A percentile compares a stretch with the other conserved stretches of the same genome.
phyloP scores from a whole-genome alignment of 2,113 vertebrate species.

The Pseudorhombus dupliciocellatus region DNA sequence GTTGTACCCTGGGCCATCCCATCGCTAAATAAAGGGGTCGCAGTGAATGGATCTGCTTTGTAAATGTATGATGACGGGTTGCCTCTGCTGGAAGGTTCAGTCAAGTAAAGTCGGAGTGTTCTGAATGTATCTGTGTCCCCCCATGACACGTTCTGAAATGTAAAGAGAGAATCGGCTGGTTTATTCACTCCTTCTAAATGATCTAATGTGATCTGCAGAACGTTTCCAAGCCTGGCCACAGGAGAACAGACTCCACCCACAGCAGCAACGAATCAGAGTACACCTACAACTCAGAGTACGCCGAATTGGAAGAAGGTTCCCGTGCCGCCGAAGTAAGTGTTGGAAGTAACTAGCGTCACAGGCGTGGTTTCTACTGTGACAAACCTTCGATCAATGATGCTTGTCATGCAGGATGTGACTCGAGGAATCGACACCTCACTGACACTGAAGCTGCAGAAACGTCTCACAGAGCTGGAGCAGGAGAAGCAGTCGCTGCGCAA shows the following conservation, averaged over 20 bases:
- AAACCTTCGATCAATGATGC: neutral
- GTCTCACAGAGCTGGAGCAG: slow-evolving; percentile 94
- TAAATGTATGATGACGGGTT: too few relatives aligned
- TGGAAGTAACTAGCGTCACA: neutral
- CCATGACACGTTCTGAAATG: neutral
- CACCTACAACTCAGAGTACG: slow-evolving; percentile 93
- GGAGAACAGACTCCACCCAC: slow-evolving; percentile 95
- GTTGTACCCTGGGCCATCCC: too few relatives aligned
- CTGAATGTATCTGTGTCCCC: neutral
- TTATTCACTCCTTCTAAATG: neutral
- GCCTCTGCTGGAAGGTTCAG: neutral
- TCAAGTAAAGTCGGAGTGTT: neutral
- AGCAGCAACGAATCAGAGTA: slow-evolving; percentile 99
- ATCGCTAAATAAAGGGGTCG: too few relatives aligned
- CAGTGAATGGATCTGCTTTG: too few relatives aligned
- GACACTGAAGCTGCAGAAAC: slow-evolving; percentile 98
- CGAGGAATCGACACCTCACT: slow-evolving; percentile 94
- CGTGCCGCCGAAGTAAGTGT: slow-evolving; percentile 85
- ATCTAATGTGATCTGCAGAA: slow-evolving; percentile 74
- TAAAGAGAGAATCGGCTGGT: neutral
- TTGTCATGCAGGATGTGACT: slow-evolving; percentile 86
- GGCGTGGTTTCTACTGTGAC: neutral
- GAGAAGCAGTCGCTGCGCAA: slow-evolving; percentile 95
- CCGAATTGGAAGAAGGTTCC: slow-evolving; percentile 89
- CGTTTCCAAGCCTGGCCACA: slow-evolving; percentile 92